Percentiles rank a stretch among this genome's conserved stretches.
Evolutionary conservation across 1,140 invertebrate genomes (phyloP).

Genomic region (Acromyrmex charruanus): DNA sequence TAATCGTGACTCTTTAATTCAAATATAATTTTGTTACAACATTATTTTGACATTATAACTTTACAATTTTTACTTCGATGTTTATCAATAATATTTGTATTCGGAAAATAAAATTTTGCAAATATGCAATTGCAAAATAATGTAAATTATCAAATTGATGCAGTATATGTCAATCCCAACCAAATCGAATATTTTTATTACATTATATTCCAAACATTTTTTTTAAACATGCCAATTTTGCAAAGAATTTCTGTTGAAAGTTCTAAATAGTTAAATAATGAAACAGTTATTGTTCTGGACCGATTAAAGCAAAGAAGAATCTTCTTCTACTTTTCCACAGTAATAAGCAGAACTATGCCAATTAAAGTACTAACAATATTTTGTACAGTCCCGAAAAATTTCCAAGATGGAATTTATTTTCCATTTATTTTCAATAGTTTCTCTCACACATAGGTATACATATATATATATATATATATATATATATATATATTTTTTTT

Average conservation of each 20-base stretch:
- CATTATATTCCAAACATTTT: background rate
- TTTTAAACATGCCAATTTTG: background rate
- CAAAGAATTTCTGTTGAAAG: background rate
- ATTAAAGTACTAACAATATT: constrained; percentile 19
- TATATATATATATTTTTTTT: no score
- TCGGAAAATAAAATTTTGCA: background rate
- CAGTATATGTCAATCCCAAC: no score
- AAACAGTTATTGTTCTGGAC: background rate
- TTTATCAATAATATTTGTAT: background rate
- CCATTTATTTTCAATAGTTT: constrained; percentile 5
- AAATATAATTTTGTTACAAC: no score
- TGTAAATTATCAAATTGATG: no score
- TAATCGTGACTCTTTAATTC: no score
- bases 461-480: no score
- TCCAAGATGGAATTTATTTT: background rate
- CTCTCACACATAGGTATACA: no score
- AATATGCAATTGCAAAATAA: background rate
- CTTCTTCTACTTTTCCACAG: background rate
- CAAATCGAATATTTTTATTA: no score
- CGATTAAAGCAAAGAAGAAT: background rate
- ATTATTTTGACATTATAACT: no score
- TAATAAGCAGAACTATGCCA: background rate
- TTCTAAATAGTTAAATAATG: background rate
- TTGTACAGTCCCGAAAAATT: constrained; percentile 11
- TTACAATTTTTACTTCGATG: no score